Conservation (phyloP, 1,140 invertebrate genomes). For the Vollenhovia emeryi region DNA sequence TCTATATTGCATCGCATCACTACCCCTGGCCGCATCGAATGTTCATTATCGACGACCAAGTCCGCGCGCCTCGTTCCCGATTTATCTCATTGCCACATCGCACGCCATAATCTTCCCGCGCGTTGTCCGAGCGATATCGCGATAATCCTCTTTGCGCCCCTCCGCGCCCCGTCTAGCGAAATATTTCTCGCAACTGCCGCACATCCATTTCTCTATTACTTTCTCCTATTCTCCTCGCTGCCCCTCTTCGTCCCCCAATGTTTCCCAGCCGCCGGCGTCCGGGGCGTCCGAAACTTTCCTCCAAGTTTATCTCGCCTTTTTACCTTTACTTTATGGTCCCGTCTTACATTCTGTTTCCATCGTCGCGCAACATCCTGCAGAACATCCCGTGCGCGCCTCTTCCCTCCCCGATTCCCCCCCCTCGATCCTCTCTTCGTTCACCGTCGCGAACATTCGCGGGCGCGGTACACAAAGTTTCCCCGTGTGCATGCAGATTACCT, state of each 20-base stretch:
- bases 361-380: slow-evolving; percentile 21
- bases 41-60: slow-evolving; percentile 24
- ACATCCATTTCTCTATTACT: slow-evolving; percentile 10
- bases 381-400: slow-evolving; percentile 19
- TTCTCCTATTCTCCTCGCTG: background rate
- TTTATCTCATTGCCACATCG: slow-evolving; percentile 17
- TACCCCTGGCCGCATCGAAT: background rate
- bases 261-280: background rate
- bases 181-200: slow-evolving; percentile 17
- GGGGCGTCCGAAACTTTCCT: slow-evolving; percentile 11
- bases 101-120: slow-evolving; percentile 9
- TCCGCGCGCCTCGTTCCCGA: background rate
- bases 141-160: slow-evolving; percentile 13
- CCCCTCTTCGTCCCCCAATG: background rate
- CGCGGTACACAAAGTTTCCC: slow-evolving; percentile 42
- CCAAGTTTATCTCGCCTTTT: slow-evolving; percentile 37
- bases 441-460: slow-evolving; percentile 12
- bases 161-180: slow-evolving; percentile 13
- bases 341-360: slow-evolving; percentile 39
- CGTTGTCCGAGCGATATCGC: slow-evolving; percentile 18
- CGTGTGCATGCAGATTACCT: slow-evolving; percentile 41
- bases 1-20: background rate
- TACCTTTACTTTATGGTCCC: slow-evolving; percentile 18
- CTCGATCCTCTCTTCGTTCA: background rate
- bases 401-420: background rate